Conservation (phyloP, 2,888 invertebrate genomes). For the Helobdella robusta region DNA sequence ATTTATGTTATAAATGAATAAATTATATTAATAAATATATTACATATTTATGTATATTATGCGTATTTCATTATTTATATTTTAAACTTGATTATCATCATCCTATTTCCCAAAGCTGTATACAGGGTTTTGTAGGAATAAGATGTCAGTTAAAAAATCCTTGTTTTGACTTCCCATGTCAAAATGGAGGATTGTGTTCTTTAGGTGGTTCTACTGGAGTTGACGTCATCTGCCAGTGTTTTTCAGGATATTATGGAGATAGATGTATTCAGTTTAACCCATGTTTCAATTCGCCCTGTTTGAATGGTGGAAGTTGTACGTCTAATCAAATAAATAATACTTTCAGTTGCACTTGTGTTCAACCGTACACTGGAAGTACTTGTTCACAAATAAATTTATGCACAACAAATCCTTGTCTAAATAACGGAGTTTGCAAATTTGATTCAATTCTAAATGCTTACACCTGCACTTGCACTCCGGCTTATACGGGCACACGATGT, state of each 20-base stretch:
- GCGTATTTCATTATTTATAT: too few relatives aligned
- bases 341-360: slow-evolving; percentile 25
- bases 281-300: slow-evolving; percentile 34
- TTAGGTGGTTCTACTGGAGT: too few relatives aligned
- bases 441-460: slow-evolving; percentile 33
- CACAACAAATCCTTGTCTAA: slow-evolving; percentile 35
- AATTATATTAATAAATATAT: too few relatives aligned
- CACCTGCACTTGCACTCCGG: slow-evolving; percentile 38
- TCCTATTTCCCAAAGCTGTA: too few relatives aligned
- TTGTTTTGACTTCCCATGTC: slow-evolving; percentile 36
- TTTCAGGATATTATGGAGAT: slow-evolving; percentile 28
- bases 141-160: slow-evolving; percentile 31
- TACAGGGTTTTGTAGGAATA: slow-evolving; percentile 28
- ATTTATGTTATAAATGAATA: too few relatives aligned
- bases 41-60: too few relatives aligned
- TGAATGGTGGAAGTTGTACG: slow-evolving; percentile 35
- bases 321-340: not conserved
- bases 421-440: slow-evolving; percentile 34
- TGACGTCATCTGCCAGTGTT: slow-evolving; percentile 25
- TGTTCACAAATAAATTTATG: slow-evolving; percentile 33
- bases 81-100: too few relatives aligned
- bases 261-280: slow-evolving; percentile 22
- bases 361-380: slow-evolving; percentile 27
- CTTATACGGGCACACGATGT: slow-evolving; percentile 31
- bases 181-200: slow-evolving; percentile 35